Percentiles rank a stretch among this genome's conserved stretches.
Evolutionary conservation across 2,797 vertebrate species (phyloP).

Genomic region (Cygnus olor): DNA sequence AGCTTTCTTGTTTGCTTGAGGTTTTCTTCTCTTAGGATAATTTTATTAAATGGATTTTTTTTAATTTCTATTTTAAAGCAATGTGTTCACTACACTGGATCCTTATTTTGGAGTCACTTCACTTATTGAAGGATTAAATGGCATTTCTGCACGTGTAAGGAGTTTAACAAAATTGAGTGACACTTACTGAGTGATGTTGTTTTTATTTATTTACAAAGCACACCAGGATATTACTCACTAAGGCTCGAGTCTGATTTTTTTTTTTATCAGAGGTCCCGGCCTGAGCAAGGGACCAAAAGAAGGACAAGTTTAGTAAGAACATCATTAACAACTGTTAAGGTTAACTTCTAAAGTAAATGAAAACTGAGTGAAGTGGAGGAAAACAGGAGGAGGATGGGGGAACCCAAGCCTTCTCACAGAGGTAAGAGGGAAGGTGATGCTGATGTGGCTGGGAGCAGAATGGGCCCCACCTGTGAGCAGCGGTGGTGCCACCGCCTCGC

Average conservation of each 20-base stretch:
- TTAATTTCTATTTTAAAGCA: slow-evolving; percentile 45
- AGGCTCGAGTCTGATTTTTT: slow-evolving; percentile 72
- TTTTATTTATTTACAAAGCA: slow-evolving; percentile 78
- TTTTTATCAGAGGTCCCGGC: slow-evolving; percentile 56
- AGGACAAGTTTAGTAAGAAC: slow-evolving; percentile 67
- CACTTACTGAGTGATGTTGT: slow-evolving; percentile 76
- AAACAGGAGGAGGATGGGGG: neutral
- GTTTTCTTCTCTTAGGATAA: slow-evolving; percentile 39
- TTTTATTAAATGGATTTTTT: neutral
- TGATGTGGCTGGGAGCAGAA: neutral
- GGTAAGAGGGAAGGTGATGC: neutral
- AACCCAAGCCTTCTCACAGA: neutral
- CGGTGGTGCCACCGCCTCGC: neutral
- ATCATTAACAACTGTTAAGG: slow-evolving; percentile 52
- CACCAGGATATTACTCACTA: slow-evolving; percentile 67
- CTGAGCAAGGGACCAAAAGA: slow-evolving; percentile 66
- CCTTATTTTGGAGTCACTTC: slow-evolving; percentile 65
- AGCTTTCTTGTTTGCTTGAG: slow-evolving; percentile 55
- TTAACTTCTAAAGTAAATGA: neutral
- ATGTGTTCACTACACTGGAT: slow-evolving; percentile 65
- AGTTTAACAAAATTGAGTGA: slow-evolving; percentile 70
- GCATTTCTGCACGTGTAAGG: slow-evolving; percentile 68
- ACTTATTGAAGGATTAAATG: slow-evolving; percentile 67
- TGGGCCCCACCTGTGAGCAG: neutral
- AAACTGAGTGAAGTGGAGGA: slow-evolving; percentile 1